These are phyloP conservation scores for Sebastes melanostomus DNA, from an alignment of 2,797 vertebrate genomes.

Conservation along the genomic window DNA sequence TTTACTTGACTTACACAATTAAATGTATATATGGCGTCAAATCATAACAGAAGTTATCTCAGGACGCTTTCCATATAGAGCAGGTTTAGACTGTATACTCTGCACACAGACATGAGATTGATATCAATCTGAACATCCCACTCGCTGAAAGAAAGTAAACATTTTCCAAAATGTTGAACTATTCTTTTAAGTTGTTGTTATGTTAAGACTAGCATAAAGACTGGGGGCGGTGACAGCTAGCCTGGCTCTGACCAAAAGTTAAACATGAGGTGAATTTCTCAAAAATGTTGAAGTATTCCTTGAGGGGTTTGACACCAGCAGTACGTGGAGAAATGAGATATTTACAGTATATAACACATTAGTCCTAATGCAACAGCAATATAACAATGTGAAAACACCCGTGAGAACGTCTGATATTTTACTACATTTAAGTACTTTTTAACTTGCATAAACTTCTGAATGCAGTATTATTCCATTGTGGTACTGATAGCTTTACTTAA, in stretches of 20 bases:
- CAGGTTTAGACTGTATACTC: too few relatives aligned
- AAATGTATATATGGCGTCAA: too few relatives aligned
- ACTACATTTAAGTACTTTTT: not conserved
- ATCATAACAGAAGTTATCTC: too few relatives aligned
- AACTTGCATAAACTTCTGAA: not conserved
- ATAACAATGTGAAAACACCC: slow-evolving; percentile 1
- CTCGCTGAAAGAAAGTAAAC: not conserved
- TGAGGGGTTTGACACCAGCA: slow-evolving; percentile 13
- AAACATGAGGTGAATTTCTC: not conserved
- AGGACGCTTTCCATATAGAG: too few relatives aligned
- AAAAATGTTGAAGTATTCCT: slow-evolving; percentile 2
- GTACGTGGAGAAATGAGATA: not conserved
- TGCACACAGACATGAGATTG: too few relatives aligned
- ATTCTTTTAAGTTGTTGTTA: not conserved
- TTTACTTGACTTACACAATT: too few relatives aligned
- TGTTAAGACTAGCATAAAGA: not conserved
- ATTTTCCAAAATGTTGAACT: not conserved
- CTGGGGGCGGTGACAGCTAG: not conserved
- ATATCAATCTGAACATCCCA: not conserved
- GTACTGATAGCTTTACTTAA: slow-evolving; percentile 14
- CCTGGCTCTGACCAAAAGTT: not conserved
- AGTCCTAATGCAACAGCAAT: not conserved
- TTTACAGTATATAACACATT: slow-evolving; percentile 5
- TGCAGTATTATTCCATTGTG: slow-evolving; percentile 12
- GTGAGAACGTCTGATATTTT: not conserved